phyloP scores from a whole-genome alignment of 2,888 invertebrate genomes.

The Aleiodes leptofemur region DNA sequence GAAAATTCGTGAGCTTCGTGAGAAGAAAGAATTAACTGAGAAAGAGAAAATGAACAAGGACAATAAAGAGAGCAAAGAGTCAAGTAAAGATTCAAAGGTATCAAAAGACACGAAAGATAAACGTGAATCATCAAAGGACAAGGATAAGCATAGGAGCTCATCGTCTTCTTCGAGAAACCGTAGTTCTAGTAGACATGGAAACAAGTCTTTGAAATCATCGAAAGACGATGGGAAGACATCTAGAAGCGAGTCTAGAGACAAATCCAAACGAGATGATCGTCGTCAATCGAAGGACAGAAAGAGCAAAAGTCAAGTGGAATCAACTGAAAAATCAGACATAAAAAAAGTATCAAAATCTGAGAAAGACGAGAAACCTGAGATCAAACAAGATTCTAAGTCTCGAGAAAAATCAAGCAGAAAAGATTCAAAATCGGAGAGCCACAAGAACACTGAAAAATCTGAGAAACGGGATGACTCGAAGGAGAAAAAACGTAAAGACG shows the following conservation, averaged over 20 bases:
- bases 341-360: conserved; percentile 76
- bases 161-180: conserved; percentile 61
- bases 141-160: conserved; percentile 64
- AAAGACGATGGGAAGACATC: conserved; percentile 49
- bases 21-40: conserved; percentile 73
- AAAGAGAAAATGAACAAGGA: conserved; percentile 71
- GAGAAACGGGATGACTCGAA: conserved; percentile 60
- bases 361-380: conserved; percentile 53
- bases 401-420: conserved; percentile 40
- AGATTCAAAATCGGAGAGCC: conserved; percentile 46
- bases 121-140: conserved; percentile 66
- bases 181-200: conserved; percentile 64
- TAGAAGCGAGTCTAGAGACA: conserved; percentile 59
- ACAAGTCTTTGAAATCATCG: conserved; percentile 59
- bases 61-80: conserved; percentile 61
- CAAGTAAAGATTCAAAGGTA: conserved; percentile 63
- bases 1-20: conserved; percentile 72
- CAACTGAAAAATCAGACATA: conserved; percentile 61
- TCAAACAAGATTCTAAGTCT: conserved; percentile 43
- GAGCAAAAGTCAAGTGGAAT: conserved; percentile 55
- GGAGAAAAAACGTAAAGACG: conserved; percentile 69
- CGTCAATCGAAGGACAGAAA: conserved; percentile 63
- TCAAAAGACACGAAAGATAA: conserved; percentile 62
- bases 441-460: conserved; percentile 51
- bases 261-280: conserved; percentile 49